Percentiles rank a stretch among this genome's conserved stretches.
These are phyloP conservation scores for Drosophila leontia DNA, from an alignment of 1,140 invertebrate genomes.

Conservation along the genomic window DNA sequence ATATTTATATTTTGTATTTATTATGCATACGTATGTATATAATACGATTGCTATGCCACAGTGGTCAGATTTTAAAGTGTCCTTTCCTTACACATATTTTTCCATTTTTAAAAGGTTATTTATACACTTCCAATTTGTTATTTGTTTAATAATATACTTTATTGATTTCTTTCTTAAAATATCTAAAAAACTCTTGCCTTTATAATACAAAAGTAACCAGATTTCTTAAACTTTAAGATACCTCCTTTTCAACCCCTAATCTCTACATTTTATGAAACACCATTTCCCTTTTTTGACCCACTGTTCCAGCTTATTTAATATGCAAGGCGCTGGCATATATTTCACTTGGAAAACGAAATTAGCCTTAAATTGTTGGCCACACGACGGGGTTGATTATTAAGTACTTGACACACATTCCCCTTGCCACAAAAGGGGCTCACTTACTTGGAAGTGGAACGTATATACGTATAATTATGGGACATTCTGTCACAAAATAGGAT, in stretches of 20 bases:
- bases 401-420: conserved; percentile 51
- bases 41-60: conserved; percentile 19
- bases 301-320: conserved; percentile 64
- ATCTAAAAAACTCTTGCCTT: neutral
- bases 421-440: no score
- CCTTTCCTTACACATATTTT: neutral
- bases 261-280: no score
- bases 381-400: conserved; percentile 66
- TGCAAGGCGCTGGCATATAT: conserved; percentile 61
- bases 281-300: conserved; percentile 7
- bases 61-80: neutral
- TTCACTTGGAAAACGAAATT: conserved; percentile 71
- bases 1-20: conserved; percentile 77
- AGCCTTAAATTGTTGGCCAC: conserved; percentile 68
- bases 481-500: conserved; percentile 5
- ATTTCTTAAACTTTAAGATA: neutral
- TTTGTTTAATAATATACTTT: neutral
- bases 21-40: conserved; percentile 67
- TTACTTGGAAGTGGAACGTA: conserved; percentile 7
- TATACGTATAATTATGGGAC: conserved; percentile 26
- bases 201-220: neutral
- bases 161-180: neutral
- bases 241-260: neutral
- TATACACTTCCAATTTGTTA: no score
- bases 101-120: neutral